A percentile compares a stretch with the other conserved stretches of the same genome.
phyloP scores from a whole-genome alignment of 1,140 invertebrate species.

The Bombus soroeensis region DNA sequence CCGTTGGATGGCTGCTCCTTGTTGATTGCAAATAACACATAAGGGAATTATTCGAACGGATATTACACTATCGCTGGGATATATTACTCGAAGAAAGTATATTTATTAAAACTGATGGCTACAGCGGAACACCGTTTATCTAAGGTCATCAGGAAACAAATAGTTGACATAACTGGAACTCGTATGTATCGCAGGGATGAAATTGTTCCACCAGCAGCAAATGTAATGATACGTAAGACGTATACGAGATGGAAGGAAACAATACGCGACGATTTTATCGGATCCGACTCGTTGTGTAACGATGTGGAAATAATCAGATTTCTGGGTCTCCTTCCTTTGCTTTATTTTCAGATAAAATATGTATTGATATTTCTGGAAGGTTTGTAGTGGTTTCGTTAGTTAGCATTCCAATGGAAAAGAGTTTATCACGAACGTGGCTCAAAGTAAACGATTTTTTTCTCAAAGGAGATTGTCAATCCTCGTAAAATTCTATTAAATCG shows the following conservation, averaged over 20 bases:
- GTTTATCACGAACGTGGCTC: neutral
- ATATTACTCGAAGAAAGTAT: neutral
- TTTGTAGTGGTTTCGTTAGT: too few species aligned
- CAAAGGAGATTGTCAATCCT: neutral
- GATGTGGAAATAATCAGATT: neutral
- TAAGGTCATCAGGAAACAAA: neutral
- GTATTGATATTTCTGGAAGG: too few species aligned
- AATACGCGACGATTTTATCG: neutral
- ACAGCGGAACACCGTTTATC: too few species aligned
- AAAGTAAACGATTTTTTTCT: too few species aligned
- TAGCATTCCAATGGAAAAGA: too few species aligned
- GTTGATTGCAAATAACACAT: neutral
- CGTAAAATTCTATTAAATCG: constrained; percentile 6
- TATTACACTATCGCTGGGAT: neutral
- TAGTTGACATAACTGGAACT: neutral
- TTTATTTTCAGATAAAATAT: neutral
- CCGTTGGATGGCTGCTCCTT: neutral
- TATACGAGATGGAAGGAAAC: neutral
- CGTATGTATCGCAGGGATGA: too few species aligned
- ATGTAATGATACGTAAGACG: neutral
- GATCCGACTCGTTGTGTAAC: neutral
- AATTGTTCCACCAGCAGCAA: neutral
- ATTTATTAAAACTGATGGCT: neutral
- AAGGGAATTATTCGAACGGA: neutral
- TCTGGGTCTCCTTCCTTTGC: neutral